Base-by-base conservation (phyloP, 2,113 vertebrate genomes). In the Prolemur simus region DNA sequence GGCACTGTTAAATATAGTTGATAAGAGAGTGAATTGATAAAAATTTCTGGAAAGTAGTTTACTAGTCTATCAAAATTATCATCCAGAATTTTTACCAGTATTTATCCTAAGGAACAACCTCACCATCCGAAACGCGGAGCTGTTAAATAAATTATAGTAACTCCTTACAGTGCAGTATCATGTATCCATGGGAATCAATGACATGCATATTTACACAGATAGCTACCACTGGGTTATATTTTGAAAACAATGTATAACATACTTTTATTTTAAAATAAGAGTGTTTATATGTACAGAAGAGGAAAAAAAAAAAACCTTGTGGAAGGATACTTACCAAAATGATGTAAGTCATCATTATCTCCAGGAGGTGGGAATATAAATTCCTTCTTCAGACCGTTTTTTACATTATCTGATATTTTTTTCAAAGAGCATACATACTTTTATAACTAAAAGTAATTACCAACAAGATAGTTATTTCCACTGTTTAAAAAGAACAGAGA, bases 261-360 rank as follows among this genome's bases (percentile, higher is more conserved):
- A 60, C 4, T 39, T 25, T 13, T 39, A 7, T 25, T 64, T 93
- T 90, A 68, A 91, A 86, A 95, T 49, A 76, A 45, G 13, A 64
- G 49, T 80, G 6, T 39, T 60, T 88, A 77, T 17, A 54, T 39
- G 8, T 21, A 71, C 20, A 69, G 25, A 8, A 49, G 20, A 6
- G 29, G 5, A 32, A 32, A 39, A 29, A 58, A 20, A 52, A 52
- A 42, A 29, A 60, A 21, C 56, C 2, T 6, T 34, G 68, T 86
- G 45, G 32, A 66, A 94, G 63, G 15, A 71, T 45, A 95, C 39
- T 95, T 73, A 66, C 47, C 18, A 91, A 95, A 93, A 77, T 23
- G 18, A 77, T 23, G 18, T 81, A 78, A 71, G 82, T 60, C 69
- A 91, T 54, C 32, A 85, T 66, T 47, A 77, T 81, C 37, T 95